Conservation (phyloP, 2,888 invertebrate genomes). For the Griposia aprilina region DNA sequence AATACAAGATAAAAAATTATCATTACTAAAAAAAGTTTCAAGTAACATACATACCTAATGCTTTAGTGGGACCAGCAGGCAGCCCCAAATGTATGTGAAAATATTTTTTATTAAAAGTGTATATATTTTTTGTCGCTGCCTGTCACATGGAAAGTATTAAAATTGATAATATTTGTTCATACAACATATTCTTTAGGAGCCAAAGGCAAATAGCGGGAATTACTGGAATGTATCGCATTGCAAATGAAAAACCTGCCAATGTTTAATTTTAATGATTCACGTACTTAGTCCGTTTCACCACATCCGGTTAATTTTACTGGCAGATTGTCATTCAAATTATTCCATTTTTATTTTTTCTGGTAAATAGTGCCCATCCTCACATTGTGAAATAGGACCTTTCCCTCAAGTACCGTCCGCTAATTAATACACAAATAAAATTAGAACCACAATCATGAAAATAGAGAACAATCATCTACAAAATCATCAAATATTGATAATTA, state of each 20-base stretch:
- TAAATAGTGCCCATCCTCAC: not conserved
- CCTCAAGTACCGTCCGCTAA: not conserved
- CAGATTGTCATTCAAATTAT: not conserved
- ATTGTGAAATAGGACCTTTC: not conserved
- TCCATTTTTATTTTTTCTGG: not conserved
- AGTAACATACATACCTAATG: not conserved
- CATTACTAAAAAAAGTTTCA: not conserved
- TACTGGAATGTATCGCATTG: not conserved
- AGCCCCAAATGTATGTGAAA: not conserved
- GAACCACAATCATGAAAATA: not conserved
- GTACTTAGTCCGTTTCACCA: not conserved
- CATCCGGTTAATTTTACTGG: not conserved
- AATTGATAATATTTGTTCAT: not conserved
- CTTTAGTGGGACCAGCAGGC: not conserved
- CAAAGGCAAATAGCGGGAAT: not conserved
- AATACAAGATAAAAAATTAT: slow-evolving; percentile 11
- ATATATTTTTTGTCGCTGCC: not conserved
- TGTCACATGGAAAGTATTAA: not conserved
- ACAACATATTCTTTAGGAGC: not conserved
- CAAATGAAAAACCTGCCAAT: not conserved
- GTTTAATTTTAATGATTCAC: not conserved
- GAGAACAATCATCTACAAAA: not conserved
- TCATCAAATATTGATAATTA: not conserved
- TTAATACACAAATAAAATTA: not conserved
- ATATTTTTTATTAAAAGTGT: not conserved